Evolutionary conservation across 1,140 invertebrate genomes (phyloP).

Genomic region (Phymorhynchus buccinoides): DNA sequence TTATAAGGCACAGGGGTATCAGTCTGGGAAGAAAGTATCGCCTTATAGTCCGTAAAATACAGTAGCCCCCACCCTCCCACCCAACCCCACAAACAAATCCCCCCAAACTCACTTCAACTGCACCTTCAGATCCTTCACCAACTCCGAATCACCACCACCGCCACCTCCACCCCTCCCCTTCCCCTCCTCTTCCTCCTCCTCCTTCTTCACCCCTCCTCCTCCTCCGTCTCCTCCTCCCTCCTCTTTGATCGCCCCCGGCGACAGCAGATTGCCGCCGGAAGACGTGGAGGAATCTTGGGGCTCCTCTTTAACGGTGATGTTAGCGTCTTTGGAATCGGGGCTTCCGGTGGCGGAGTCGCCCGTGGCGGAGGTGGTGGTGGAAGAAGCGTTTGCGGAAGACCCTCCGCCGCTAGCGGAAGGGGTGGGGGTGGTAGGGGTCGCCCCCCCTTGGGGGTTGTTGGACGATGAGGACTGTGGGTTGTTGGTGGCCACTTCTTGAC

Average conservation of each 20-base stretch:
- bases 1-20: no score
- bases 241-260: constrained; percentile 28
- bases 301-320: constrained; percentile 50
- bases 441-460: constrained; percentile 29
- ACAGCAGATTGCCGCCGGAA: no score
- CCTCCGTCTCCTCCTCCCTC: constrained; percentile 48
- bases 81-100: not conserved
- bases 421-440: constrained; percentile 28
- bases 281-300: constrained; percentile 38
- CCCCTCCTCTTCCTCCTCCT: constrained; percentile 60
- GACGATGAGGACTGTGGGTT: constrained; percentile 24
- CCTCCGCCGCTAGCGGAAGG: constrained; percentile 29
- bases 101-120: constrained; percentile 86
- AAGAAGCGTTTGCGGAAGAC: no score
- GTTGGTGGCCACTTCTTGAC: constrained; percentile 39
- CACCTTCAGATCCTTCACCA: constrained; percentile 88
- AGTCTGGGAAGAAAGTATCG: no score
- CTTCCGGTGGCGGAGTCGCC: constrained; percentile 1
- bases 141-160: constrained; percentile 77
- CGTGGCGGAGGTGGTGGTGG: constrained; percentile 20
- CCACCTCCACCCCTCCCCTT: constrained; percentile 67
- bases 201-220: constrained; percentile 55
- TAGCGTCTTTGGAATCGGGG: constrained; percentile 37
- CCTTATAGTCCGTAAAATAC: no score
- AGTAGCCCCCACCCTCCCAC: no score